A percentile compares a stretch with the other conserved stretches of the same genome.
phyloP scores from a whole-genome alignment of 2,888 invertebrate species.

The Hipparchia sbordonii region DNA sequence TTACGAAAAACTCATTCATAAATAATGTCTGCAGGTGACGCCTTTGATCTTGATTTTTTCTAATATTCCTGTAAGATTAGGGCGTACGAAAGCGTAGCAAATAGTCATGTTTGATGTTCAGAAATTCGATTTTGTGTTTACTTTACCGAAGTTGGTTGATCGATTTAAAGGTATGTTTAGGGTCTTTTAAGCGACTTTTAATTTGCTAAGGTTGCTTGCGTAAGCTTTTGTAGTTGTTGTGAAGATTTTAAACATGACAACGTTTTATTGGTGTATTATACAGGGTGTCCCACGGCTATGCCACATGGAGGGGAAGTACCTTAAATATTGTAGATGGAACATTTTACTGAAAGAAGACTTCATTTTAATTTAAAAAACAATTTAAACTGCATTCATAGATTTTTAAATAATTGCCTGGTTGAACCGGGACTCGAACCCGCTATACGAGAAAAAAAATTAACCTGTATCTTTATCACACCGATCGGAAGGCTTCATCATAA shows the following conservation, averaged over 20 bases:
- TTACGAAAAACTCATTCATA: conserved; percentile 50
- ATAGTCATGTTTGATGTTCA: conserved; percentile 49
- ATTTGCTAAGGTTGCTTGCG: background rate
- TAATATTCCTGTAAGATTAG: conserved; percentile 47
- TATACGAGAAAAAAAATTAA: no score
- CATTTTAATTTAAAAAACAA: no score
- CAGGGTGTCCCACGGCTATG: no score
- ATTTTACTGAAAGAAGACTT: no score
- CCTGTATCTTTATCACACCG: no score
- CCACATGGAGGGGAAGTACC: no score
- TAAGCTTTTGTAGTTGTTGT: background rate
- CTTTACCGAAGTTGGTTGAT: conserved; percentile 22
- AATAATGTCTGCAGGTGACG: conserved; percentile 53
- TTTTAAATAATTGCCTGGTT: no score
- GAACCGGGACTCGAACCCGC: no score
- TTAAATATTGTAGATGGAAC: no score
- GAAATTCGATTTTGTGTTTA: conserved; percentile 43
- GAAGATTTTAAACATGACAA: background rate
- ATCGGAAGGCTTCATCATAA: no score
- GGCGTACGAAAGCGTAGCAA: conserved; percentile 41
- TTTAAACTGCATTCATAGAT: no score
- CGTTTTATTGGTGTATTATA: background rate
- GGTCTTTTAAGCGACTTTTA: conserved; percentile 9
- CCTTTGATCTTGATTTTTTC: conserved; percentile 56
- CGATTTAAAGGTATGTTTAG: conserved; percentile 22